Evolutionary conservation across 2,888 invertebrate species (phyloP), one percentile per base, ranked within the genome.

Genomic region (Drosophila rubida): DNA sequence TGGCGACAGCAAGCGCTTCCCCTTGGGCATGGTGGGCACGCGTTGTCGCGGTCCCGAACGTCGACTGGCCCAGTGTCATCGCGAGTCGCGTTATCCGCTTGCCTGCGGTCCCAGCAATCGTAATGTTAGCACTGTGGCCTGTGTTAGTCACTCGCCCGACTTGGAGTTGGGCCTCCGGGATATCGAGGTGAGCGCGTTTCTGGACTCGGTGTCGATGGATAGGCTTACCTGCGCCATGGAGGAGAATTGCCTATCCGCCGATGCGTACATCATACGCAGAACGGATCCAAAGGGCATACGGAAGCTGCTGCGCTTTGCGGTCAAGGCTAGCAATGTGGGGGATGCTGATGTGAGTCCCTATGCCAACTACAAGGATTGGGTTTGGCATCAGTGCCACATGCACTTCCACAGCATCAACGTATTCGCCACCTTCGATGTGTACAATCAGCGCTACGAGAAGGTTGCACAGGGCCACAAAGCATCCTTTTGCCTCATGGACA

Each of bases 321-420:
- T 90, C 2, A 83, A 78, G 65, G 90, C 90, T 0, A 76, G 80
- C 54, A 90, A 90, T 69, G 90, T 90, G 46, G 90, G 90, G 13
- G 84, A 58, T 1, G 90, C 87, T 0, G 90, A 90, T 19, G 78
- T 90, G 3, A 90, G 89, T 66, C 90, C 90, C 0, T 90, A 90
- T 53, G 84, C 89, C 27, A 90, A 90, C 67, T 90, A 83, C 57
- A 77, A 68, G 45, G 84, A 90, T 11, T 90, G 90, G 90, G 70
- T 78, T 25, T 90, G 90, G 90, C 90, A 90, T 77, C 88, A 90
- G 62, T 90, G 90, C 35, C 90, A 81, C 49, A 69, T 70, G 27
- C 90, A 90, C 46, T 90, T 75, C 50, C 90, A 90, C 70, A 90
- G 90, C 72, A 90, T 90, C 86, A 79, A 87, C 9, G 84, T 87